A percentile compares a stretch with the other conserved stretches of the same genome.
Conservation (phyloP, 2,113 vertebrate species). For the Neoarius graeffei region DNA sequence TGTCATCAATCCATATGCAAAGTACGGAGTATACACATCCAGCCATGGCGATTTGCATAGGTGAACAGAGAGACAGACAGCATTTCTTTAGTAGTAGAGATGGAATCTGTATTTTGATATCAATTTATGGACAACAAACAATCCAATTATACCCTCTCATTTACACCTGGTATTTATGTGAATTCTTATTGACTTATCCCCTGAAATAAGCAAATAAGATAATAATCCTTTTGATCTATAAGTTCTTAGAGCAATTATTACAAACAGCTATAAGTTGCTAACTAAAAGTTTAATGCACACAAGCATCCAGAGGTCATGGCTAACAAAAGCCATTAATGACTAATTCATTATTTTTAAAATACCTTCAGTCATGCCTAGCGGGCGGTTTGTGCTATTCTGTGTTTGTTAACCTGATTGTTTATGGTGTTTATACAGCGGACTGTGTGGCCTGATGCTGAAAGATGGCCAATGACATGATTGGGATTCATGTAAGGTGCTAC, state of each 20-base stretch:
- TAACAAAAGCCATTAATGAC: neutral
- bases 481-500: constrained; percentile 62
- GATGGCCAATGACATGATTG: constrained; percentile 59
- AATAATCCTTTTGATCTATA: neutral
- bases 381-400: neutral
- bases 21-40: no score
- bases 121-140: neutral
- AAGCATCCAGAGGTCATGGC: neutral
- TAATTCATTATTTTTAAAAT: constrained; percentile 6
- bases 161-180: constrained; percentile 3
- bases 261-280: neutral
- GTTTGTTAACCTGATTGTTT: constrained; percentile 55
- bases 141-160: neutral
- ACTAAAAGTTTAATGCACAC: neutral
- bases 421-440: constrained; percentile 63
- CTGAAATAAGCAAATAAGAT: neutral
- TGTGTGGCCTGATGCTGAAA: constrained; percentile 62
- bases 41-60: no score
- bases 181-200: neutral
- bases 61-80: neutral
- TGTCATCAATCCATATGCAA: no score
- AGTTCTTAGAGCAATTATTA: neutral
- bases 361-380: neutral
- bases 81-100: no score
- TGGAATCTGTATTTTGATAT: neutral